Evolutionary conservation across 1,140 invertebrate genomes (phyloP), one percentile per base, ranked within the genome.

Genomic region (Drusus annulatus): DNA sequence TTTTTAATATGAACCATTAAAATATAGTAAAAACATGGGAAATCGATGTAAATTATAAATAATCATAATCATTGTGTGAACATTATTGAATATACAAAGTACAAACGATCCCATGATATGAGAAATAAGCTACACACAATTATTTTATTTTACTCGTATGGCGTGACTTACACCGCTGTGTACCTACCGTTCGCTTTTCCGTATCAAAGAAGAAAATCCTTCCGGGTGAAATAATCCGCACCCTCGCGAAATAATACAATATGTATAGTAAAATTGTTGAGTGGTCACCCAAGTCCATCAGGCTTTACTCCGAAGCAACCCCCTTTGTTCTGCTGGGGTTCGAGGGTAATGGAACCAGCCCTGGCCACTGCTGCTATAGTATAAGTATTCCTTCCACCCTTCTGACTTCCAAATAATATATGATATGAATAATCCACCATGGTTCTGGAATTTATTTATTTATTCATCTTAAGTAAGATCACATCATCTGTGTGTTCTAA

Each of bases 281-380:
- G 65, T 77, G 76, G 60, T 77, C 76, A 77, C 54, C 60, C 62
- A 23, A 31, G 76, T 77, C 76, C 62, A 68, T 19, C 25, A 36
- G 60, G 76, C n/a, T 60, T 60, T 63, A 60, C 13, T 60, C 74
- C 56, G 62, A 45, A 31, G 16, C n/a, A n/a, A 17, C 23, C 23
- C 58, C 74, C 74, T 23, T 58, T 62, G 23, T 45, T 45, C 36
- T 45, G 36, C 36, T 13, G 36, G 36, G 58, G 54, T 15, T 50
- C 19, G 10, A 76, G 25, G 28, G 31, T 60, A 76, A 76, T 76
- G n/a, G 25, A 62, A 45, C 36, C 31, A 36, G 31, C 31, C 31
- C 31, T 36, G 25, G 25, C 25, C 25, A 5, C 25, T 28, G 25
- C 5, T 28, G 5, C 25, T 28, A n/a, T n/a, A 36, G 31, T 36